phyloP scores from a whole-genome alignment of 1,140 invertebrate genomes.

The Hylaeus anthracinus region DNA sequence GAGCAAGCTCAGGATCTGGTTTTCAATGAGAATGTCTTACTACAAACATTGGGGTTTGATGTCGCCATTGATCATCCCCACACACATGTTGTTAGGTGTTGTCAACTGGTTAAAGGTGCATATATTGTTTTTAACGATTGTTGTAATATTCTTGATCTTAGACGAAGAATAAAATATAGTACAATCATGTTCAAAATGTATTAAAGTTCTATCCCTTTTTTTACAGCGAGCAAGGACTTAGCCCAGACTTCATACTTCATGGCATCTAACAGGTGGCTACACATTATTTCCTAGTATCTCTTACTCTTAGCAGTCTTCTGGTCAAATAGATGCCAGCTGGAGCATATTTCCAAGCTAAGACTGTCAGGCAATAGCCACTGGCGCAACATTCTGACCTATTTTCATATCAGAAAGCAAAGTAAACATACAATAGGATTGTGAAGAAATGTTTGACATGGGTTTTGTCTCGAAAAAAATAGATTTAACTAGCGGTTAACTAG shows the following conservation, averaged over 20 bases:
- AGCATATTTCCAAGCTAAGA: conserved; percentile 53
- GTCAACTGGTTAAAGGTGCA: conserved; percentile 95
- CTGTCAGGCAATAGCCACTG: conserved; percentile 55
- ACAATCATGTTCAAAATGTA: background rate
- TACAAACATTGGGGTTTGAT: conserved; percentile 98
- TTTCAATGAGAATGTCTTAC: conserved; percentile 96
- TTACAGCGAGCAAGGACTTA: conserved; percentile 95
- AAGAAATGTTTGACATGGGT: background rate
- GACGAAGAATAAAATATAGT: conserved; percentile 4
- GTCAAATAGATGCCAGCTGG: conserved; percentile 58
- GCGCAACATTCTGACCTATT: conserved; percentile 50
- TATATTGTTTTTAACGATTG: conserved; percentile 42
- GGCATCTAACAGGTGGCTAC: conserved; percentile 94
- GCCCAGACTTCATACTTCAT: conserved; percentile 98
- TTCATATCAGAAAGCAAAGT: conserved; percentile 40
- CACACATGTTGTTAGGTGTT: conserved; percentile 96
- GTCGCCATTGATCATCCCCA: conserved; percentile 98
- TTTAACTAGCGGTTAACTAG: background rate
- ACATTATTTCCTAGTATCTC: conserved; percentile 64
- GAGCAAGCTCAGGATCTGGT: conserved; percentile 94
- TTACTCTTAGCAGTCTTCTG: conserved; percentile 65
- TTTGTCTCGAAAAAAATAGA: background rate
- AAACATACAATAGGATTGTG: conserved; percentile 24
- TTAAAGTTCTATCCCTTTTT: conserved; percentile 28
- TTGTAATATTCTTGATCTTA: background rate